phyloP scores from a whole-genome alignment of 2,888 invertebrate genomes.

The Diadegma fenestrale region DNA sequence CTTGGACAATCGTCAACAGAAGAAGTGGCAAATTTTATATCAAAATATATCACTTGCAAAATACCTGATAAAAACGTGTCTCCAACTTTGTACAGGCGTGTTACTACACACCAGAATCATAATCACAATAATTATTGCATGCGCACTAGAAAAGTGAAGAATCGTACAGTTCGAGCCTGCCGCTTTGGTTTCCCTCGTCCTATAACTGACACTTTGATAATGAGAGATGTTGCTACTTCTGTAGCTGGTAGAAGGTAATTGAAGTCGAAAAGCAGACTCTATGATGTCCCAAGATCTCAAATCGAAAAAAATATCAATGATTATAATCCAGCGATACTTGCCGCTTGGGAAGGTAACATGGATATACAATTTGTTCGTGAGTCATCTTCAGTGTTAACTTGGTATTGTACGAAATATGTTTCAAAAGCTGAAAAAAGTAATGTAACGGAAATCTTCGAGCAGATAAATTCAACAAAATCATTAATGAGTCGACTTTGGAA shows the following conservation, averaged over 20 bases:
- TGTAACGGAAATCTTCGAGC: conserved; percentile 53
- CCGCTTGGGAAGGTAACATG: neutral
- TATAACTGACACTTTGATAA: conserved; percentile 62
- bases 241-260: conserved; percentile 23
- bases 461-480: conserved; percentile 75
- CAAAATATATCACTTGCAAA: conserved; percentile 71
- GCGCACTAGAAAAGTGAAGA: conserved; percentile 35
- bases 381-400: conserved; percentile 27
- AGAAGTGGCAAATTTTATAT: conserved; percentile 71
- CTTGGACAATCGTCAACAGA: conserved; percentile 68
- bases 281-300: conserved; percentile 34
- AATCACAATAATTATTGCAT: conserved; percentile 46
- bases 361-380: conserved; percentile 14
- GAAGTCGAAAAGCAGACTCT: conserved; percentile 15
- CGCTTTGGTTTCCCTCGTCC: conserved; percentile 61
- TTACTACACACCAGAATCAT: conserved; percentile 38
- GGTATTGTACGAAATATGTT: conserved; percentile 40
- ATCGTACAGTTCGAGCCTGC: neutral
- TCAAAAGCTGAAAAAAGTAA: conserved; percentile 52
- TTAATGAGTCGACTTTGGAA: conserved; percentile 72
- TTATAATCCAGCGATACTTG: conserved; percentile 24
- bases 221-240: conserved; percentile 39
- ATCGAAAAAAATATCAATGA: conserved; percentile 38
- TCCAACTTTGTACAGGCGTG: conserved; percentile 66
- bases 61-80: conserved; percentile 67